A percentile compares a stretch with the other conserved stretches of the same genome.
Conservation (phyloP, 2,888 invertebrate genomes). For the Dyspetes luteomarginatus region DNA sequence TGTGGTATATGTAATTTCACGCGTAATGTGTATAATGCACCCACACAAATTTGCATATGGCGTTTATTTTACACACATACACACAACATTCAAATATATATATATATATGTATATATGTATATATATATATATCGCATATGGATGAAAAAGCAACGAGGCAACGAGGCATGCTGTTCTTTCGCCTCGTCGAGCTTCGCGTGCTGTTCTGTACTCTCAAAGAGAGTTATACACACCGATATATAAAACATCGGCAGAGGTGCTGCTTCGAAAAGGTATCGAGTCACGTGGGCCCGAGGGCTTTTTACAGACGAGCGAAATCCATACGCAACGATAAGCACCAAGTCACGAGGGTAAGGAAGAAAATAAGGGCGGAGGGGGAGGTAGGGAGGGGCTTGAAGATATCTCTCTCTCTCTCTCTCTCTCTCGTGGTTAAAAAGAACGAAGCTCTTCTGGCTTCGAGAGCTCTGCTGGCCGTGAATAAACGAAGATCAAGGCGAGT, state of each 20-base stretch:
- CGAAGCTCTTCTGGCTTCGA: constrained; percentile 1
- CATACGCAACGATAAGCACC: constrained; percentile 43
- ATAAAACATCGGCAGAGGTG: constrained; percentile 1
- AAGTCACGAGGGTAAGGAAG: constrained; percentile 18
- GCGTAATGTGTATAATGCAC: constrained; percentile 27
- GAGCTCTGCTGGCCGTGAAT: constrained; percentile 3
- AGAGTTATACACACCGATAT: neutral
- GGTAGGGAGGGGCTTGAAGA: neutral
- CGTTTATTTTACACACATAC: neutral
- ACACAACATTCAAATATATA: too few species aligned
- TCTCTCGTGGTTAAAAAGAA: neutral
- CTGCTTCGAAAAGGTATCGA: constrained; percentile 47
- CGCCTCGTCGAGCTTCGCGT: constrained; percentile 1
- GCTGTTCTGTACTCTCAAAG: neutral
- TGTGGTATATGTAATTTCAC: constrained; percentile 28
- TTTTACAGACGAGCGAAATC: constrained; percentile 32
- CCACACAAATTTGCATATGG: constrained; percentile 5
- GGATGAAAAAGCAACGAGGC: neutral
- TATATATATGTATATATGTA: neutral
- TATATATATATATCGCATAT: neutral
- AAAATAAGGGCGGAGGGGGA: neutral
- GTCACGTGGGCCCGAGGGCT: constrained; percentile 52
- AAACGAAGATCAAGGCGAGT: constrained; percentile 6
- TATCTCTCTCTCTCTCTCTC: too few species aligned
- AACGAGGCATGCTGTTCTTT: neutral